Evolutionary conservation across 1,140 invertebrate species (phyloP).

Genomic region (Bacillus rossius): DNA sequence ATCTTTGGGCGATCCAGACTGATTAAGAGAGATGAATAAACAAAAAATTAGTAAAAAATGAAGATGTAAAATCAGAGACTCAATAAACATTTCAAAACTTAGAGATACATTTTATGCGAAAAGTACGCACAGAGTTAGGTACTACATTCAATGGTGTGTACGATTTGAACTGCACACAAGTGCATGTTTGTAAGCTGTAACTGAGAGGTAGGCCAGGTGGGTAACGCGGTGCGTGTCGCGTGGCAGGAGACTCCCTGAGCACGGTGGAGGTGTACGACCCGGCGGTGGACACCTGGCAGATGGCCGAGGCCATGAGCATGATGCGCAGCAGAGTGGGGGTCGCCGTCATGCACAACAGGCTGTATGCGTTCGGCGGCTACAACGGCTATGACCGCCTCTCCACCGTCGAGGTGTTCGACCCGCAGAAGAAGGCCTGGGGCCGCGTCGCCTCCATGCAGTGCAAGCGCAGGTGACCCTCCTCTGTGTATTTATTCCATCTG

Average conservation of each 20-base stretch:
- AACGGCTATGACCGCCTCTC: conserved; percentile 76
- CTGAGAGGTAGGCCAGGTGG: too few relatives aligned
- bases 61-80: too few relatives aligned
- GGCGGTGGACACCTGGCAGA: conserved; percentile 61
- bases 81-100: too few relatives aligned
- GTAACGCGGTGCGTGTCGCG: neutral
- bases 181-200: too few relatives aligned
- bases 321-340: conserved; percentile 79
- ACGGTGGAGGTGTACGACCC: conserved; percentile 87
- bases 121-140: too few relatives aligned
- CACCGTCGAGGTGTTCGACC: conserved; percentile 87
- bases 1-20: too few relatives aligned
- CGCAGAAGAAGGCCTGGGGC: conserved; percentile 65
- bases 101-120: too few relatives aligned
- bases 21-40: too few relatives aligned
- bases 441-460: conserved; percentile 76
- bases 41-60: too few relatives aligned
- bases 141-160: too few relatives aligned
- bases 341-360: conserved; percentile 67
- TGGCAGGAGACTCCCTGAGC: conserved; percentile 70
- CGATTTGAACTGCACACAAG: too few relatives aligned
- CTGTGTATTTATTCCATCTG: too few relatives aligned
- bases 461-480: conserved; percentile 59
- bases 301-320: conserved; percentile 82
- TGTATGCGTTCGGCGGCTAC: conserved; percentile 73